Conservation (phyloP, 2,888 invertebrate species). For the Diarsia mendica region DNA sequence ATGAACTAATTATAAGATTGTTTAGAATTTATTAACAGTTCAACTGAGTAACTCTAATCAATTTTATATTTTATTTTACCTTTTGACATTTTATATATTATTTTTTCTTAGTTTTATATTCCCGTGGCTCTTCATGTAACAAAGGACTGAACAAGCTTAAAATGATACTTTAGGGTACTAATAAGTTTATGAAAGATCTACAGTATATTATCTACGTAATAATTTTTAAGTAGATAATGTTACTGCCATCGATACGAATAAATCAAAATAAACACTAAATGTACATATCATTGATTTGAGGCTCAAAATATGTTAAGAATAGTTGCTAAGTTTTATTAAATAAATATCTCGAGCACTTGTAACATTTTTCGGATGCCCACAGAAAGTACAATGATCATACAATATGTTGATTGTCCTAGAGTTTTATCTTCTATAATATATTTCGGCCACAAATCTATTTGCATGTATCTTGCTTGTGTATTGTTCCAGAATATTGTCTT, state of each 20-base stretch:
- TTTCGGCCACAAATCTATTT: slow-evolving; percentile 84
- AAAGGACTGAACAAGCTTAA: slow-evolving; percentile 78
- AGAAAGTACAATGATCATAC: slow-evolving; percentile 85
- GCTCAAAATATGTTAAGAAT: slow-evolving; percentile 80
- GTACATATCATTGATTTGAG: slow-evolving; percentile 83
- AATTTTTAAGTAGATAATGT: slow-evolving; percentile 58
- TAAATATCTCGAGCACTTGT: slow-evolving; percentile 74
- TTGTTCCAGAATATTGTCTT: slow-evolving; percentile 64
- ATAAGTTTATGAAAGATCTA: slow-evolving; percentile 63
- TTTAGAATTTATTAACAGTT: slow-evolving; percentile 71
- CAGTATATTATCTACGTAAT: slow-evolving; percentile 65
- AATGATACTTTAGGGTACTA: slow-evolving; percentile 72
- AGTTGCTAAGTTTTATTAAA: slow-evolving; percentile 75
- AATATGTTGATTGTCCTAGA: slow-evolving; percentile 81
- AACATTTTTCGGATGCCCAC: slow-evolving; percentile 87
- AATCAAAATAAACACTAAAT: slow-evolving; percentile 66
- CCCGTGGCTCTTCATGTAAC: slow-evolving; percentile 66
- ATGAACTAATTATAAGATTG: slow-evolving; percentile 69
- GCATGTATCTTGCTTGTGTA: slow-evolving; percentile 77
- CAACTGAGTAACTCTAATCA: slow-evolving; percentile 73
- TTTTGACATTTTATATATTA: slow-evolving; percentile 79
- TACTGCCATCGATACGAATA: slow-evolving; percentile 64
- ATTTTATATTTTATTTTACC: slow-evolving; percentile 79
- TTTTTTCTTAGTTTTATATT: slow-evolving; percentile 76
- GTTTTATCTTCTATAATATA: slow-evolving; percentile 83